Percentiles rank a stretch among this genome's conserved stretches.
Evolutionary conservation across 2,113 vertebrate species (phyloP).

Genomic region (Clarias macrocephalus): DNA sequence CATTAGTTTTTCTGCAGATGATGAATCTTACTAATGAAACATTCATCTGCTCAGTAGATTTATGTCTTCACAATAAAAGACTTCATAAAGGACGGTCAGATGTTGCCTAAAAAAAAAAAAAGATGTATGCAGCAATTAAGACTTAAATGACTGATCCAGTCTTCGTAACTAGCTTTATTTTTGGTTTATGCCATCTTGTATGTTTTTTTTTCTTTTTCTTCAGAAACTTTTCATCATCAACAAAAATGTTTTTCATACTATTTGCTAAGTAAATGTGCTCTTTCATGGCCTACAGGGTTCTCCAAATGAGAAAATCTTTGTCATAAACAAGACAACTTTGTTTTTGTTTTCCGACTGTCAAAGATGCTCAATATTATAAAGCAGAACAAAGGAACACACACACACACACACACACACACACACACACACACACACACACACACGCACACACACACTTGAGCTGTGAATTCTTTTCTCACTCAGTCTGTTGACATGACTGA

Average conservation of each 20-base stretch:
- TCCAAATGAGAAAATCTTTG: neutral
- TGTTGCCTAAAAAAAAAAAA: neutral
- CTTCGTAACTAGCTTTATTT: neutral
- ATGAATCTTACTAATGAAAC: conserved; percentile 11
- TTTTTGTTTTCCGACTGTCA: neutral
- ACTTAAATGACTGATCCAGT: neutral
- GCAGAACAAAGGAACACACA: neutral
- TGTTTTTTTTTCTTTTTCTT: neutral
- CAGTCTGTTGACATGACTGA: neutral
- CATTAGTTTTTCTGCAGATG: neutral
- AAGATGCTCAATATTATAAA: neutral
- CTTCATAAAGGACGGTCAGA: neutral
- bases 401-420: neutral
- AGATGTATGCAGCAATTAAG: neutral
- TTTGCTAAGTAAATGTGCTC: neutral
- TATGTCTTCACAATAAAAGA: neutral
- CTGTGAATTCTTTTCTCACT: neutral
- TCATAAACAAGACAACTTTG: neutral
- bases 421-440: neutral
- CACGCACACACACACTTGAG: neutral
- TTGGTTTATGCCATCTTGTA: neutral
- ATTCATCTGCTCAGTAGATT: conserved; percentile 1
- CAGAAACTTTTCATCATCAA: neutral
- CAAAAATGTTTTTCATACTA: neutral
- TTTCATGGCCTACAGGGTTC: neutral